Conservation (phyloP, 2,113 vertebrate genomes). For the Scolopax mira region DNA sequence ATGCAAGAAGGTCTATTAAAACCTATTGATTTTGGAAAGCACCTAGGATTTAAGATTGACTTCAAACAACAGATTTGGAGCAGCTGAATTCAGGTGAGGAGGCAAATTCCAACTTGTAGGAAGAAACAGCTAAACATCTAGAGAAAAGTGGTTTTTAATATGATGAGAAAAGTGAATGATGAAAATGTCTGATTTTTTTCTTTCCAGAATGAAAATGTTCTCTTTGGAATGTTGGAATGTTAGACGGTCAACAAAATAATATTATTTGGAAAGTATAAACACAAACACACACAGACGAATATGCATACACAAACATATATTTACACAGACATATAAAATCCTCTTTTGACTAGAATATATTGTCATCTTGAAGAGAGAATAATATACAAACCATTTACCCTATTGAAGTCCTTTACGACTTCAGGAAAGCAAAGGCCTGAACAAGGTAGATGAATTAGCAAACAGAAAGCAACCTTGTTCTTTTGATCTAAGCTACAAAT, state of each 20-base stretch:
- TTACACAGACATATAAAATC: neutral
- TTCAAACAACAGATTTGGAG: neutral
- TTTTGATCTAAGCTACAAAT: neutral
- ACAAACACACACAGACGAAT: neutral
- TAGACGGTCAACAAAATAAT: neutral
- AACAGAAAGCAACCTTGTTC: neutral
- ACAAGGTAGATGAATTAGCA: neutral
- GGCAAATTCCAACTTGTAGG: neutral
- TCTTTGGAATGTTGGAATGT: neutral
- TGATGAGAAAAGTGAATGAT: neutral
- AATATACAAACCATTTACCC: neutral
- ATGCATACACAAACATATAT: accelerated
- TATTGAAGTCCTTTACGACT: neutral
- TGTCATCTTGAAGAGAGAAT: neutral
- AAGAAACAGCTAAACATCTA: neutral
- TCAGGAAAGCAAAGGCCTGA: neutral
- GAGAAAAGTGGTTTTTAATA: neutral
- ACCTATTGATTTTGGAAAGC: neutral
- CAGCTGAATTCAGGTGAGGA: neutral
- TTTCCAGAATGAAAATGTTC: neutral
- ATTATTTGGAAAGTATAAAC: neutral
- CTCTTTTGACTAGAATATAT: neutral
- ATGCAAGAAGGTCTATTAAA: neutral
- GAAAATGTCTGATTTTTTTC: neutral
- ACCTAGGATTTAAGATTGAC: neutral